Evolutionary conservation across 2,113 vertebrate genomes (phyloP).

Genomic region (Seriola rivoliana): DNA sequence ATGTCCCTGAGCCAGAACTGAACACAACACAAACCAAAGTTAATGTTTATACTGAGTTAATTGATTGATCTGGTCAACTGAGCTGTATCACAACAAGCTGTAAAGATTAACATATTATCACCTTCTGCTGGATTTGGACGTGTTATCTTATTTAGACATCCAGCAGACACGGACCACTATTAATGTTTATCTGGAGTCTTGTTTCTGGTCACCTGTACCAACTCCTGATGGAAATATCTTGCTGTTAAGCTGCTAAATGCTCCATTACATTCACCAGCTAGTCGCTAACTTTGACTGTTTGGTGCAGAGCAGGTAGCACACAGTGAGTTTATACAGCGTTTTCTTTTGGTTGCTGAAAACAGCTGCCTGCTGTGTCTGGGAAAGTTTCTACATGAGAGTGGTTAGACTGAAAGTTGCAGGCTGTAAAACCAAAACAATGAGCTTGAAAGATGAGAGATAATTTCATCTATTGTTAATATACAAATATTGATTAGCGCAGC

Average conservation of each 20-base stretch:
- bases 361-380: background rate
- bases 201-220: background rate
- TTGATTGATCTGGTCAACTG: background rate
- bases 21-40: too few relatives aligned
- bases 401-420: background rate
- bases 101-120: background rate
- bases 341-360: background rate
- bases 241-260: background rate
- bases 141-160: background rate
- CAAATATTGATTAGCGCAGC: background rate
- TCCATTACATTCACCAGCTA: too few relatives aligned
- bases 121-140: background rate
- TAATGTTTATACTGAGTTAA: background rate
- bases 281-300: too few relatives aligned
- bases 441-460: too few relatives aligned
- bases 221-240: background rate
- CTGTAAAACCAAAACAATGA: background rate
- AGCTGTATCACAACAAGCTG: background rate
- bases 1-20: background rate
- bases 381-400: background rate
- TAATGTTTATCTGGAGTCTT: background rate
- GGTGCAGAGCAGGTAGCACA: background rate
- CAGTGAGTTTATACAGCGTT: background rate
- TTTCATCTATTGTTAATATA: background rate
- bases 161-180: background rate